A percentile compares a stretch with the other conserved stretches of the same genome.
These are phyloP conservation scores for Arctopsyche grandis DNA, from an alignment of 1,140 invertebrate species.

Conservation along the genomic window DNA sequence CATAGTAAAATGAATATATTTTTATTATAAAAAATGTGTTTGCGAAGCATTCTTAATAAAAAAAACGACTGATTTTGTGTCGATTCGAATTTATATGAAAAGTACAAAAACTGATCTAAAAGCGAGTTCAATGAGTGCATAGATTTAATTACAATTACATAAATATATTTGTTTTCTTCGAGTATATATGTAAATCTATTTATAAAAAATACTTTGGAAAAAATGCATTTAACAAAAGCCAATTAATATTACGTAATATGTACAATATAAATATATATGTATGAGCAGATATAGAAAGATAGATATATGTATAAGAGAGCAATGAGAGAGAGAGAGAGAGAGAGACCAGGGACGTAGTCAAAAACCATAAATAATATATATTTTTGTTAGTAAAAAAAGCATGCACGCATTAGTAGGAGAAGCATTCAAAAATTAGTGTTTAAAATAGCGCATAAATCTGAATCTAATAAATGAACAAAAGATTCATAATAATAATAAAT, in stretches of 20 bases:
- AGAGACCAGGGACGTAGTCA: background rate
- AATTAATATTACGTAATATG: background rate
- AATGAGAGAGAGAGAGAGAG: background rate
- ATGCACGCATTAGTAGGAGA: constrained; percentile 8
- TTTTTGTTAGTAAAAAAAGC: background rate
- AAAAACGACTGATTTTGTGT: background rate
- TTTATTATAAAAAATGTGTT: background rate
- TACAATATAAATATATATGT: background rate
- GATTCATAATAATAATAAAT: background rate
- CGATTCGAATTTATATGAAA: background rate
- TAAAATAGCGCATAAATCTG: constrained; percentile 15
- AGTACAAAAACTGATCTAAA: constrained; percentile 27
- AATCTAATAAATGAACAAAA: background rate
- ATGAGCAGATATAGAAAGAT: background rate
- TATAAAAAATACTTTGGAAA: constrained; percentile 11
- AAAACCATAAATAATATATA: background rate
- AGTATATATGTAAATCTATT: too few relatives aligned
- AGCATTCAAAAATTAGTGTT: constrained; percentile 26
- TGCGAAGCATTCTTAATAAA: constrained; percentile 10
- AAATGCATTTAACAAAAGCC: constrained; percentile 6
- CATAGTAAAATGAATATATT: too few relatives aligned
- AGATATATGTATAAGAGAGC: too few relatives aligned
- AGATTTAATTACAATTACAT: constrained; percentile 2
- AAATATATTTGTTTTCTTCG: background rate
- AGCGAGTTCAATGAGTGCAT: constrained; percentile 42